Percentiles rank a stretch among this genome's conserved stretches.
Evolutionary conservation across 2,113 vertebrate genomes (phyloP).

Genomic region (Gadus macrocephalus): DNA sequence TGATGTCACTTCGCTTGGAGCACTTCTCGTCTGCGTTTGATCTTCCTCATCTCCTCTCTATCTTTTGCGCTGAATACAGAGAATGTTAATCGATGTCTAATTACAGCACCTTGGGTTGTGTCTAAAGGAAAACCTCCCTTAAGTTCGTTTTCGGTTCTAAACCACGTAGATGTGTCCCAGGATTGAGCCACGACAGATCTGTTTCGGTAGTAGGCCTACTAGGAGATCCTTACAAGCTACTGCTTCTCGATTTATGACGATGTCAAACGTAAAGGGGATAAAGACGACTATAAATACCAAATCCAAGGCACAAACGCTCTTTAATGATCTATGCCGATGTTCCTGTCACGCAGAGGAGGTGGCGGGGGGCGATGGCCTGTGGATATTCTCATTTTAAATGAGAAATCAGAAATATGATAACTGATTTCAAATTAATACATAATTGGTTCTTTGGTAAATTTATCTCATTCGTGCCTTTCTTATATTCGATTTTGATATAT

Average conservation of each 20-base stretch:
- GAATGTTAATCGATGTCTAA: conserved; percentile 45
- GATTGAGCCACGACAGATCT: conserved; percentile 44
- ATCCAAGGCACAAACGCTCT: conserved; percentile 69
- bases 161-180: conserved; percentile 46
- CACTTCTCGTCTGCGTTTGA: conserved; percentile 38
- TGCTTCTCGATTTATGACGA: conserved; percentile 72
- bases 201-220: conserved; percentile 28
- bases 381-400: conserved; percentile 51
- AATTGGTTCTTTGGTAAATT: conserved; percentile 34
- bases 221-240: conserved; percentile 48
- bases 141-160: conserved; percentile 21
- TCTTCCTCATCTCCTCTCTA: conserved; percentile 7
- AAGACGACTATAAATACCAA: conserved; percentile 66
- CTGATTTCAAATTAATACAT: conserved; percentile 4
- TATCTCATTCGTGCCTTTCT: conserved; percentile 68
- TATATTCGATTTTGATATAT: conserved; percentile 54
- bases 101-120: conserved; percentile 41
- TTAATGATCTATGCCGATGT: conserved; percentile 56
- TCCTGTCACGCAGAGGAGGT: conserved; percentile 46
- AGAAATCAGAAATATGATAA: conserved; percentile 27
- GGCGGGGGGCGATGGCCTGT: conserved; percentile 19
- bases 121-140: conserved; percentile 12
- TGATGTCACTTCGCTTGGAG: conserved; percentile 57
- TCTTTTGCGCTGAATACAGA: conserved; percentile 25
- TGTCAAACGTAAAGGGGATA: conserved; percentile 73